Evolutionary conservation across 2,888 invertebrate species (phyloP).

Genomic region (Bruchidius siliquastri): DNA sequence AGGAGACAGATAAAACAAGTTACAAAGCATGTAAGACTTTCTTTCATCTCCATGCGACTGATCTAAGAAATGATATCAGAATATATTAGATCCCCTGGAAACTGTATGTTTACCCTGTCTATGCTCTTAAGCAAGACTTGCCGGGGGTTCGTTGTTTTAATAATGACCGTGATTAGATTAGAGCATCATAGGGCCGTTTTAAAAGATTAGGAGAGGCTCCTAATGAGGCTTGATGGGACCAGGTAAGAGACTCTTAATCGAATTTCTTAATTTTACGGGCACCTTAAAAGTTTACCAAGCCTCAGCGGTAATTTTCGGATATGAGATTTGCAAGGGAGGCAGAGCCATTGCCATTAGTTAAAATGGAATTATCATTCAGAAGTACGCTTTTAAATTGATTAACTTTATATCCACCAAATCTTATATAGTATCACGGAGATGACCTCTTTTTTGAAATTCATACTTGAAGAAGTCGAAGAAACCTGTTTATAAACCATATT

Average conservation of each 20-base stretch:
- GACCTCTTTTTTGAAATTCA: too few species aligned
- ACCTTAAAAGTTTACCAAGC: conserved; percentile 31
- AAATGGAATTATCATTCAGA: conserved; percentile 13
- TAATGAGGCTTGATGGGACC: conserved; percentile 33
- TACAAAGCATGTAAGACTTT: too few species aligned
- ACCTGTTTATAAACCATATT: too few species aligned
- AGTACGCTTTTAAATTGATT: neutral
- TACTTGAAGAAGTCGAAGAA: too few species aligned
- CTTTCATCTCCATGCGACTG: too few species aligned
- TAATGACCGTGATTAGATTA: conserved; percentile 42
- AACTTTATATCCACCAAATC: neutral
- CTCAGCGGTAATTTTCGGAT: conserved; percentile 27
- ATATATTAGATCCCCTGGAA: neutral
- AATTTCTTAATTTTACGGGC: conserved; percentile 36
- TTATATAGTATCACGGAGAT: too few species aligned
- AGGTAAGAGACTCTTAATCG: conserved; percentile 37
- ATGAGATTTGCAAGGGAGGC: conserved; percentile 19
- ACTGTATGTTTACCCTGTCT: neutral
- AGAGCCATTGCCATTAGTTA: conserved; percentile 3
- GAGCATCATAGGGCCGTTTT: conserved; percentile 36
- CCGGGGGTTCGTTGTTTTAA: conserved; percentile 32
- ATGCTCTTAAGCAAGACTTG: neutral
- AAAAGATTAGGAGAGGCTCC: conserved; percentile 34
- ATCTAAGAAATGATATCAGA: too few species aligned
- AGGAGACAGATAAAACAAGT: too few species aligned